These are phyloP conservation scores for Chrosomus eos DNA, from an alignment of 2,797 vertebrate genomes.

Conservation along the genomic window DNA sequence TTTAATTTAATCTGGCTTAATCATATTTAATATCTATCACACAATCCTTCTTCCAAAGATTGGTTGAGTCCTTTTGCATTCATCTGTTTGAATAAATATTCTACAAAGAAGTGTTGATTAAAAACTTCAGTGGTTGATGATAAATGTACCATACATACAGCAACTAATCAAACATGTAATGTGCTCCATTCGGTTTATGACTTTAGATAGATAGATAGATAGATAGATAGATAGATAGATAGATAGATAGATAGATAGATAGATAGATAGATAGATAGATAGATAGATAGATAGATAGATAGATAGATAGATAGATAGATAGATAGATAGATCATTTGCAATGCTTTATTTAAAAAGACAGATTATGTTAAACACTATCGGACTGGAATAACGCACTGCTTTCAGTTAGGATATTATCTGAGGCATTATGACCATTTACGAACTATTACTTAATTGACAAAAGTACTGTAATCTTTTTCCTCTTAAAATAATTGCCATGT, in stretches of 20 bases:
- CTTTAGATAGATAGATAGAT: too few species aligned
- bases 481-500: conserved; percentile 49
- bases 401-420: conserved; percentile 26
- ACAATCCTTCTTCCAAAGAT: neutral
- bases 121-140: conserved; percentile 14
- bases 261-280: conserved; percentile 31
- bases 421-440: conserved; percentile 10
- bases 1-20: too few species aligned
- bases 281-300: conserved; percentile 30
- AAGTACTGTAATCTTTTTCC: conserved; percentile 38
- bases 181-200: neutral
- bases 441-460: conserved; percentile 38
- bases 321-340: neutral
- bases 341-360: neutral
- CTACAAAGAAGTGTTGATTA: neutral
- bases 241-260: conserved; percentile 23
- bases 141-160: neutral
- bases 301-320: conserved; percentile 26
- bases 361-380: conserved; percentile 26
- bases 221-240: conserved; percentile 30
- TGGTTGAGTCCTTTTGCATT: neutral
- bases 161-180: conserved; percentile 41
- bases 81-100: conserved; percentile 13
- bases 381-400: conserved; percentile 30
- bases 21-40: neutral